A percentile compares a stretch with the other conserved stretches of the same genome.
Conservation (phyloP, 2,113 vertebrate species). For the Myocastor coypus region DNA sequence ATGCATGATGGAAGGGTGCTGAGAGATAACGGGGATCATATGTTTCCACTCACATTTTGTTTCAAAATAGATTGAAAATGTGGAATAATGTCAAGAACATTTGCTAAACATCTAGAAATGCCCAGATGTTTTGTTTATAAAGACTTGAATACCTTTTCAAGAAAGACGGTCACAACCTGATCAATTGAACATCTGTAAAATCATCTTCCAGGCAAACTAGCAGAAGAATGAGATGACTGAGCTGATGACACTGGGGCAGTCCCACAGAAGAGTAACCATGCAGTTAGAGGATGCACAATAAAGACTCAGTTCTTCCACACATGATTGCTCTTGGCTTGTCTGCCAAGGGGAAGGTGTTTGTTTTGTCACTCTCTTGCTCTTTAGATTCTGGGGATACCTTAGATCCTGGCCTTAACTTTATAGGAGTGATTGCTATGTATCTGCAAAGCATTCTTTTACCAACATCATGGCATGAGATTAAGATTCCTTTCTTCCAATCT, state of each 20-base stretch:
- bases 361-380: not conserved
- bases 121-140: constrained; percentile 54
- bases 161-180: constrained; percentile 25
- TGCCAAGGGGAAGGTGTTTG: not conserved
- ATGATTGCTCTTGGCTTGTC: not conserved
- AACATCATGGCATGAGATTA: not conserved
- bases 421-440: not conserved
- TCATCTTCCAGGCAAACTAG: constrained; percentile 43
- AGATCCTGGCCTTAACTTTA: not conserved
- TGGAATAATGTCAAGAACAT: constrained; percentile 34
- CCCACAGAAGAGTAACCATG: not conserved
- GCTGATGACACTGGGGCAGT: not conserved
- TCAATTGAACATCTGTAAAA: not conserved
- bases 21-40: not conserved
- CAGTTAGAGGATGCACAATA: not conserved
- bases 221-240: not conserved
- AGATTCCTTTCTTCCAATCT: not conserved
- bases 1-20: not conserved
- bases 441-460: constrained; percentile 10
- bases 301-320: not conserved
- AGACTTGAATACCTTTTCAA: not conserved
- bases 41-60: constrained; percentile 27
- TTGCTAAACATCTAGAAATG: constrained; percentile 44
- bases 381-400: not conserved
- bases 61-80: constrained; percentile 39